Conservation (phyloP, 1,140 invertebrate species). For the Drosophila persimilis region DNA sequence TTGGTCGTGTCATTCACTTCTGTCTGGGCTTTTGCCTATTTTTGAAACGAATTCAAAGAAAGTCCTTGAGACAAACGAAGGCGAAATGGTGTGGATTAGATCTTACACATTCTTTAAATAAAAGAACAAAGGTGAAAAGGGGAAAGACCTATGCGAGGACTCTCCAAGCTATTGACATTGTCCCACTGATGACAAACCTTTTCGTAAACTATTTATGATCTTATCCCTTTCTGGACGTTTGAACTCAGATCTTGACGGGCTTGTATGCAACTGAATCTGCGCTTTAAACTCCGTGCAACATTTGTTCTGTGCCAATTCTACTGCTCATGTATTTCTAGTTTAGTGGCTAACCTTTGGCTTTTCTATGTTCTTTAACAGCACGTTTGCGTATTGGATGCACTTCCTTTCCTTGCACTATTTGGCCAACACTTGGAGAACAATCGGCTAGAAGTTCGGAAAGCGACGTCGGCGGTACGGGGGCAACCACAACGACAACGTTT, state of each 20-base stretch:
- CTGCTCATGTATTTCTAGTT: no score
- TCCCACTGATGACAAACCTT: not conserved
- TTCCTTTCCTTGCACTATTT: slow-evolving; percentile 1
- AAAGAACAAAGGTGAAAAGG: no score
- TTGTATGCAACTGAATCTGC: no score
- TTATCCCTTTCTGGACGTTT: not conserved
- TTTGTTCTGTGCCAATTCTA: no score
- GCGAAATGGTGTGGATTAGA: no score
- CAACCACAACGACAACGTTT: slow-evolving; percentile 53
- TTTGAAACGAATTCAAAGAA: no score
- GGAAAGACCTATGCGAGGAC: no score
- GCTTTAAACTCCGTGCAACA: no score
- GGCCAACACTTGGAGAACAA: slow-evolving; percentile 12
- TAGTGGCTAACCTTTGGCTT: not conserved
- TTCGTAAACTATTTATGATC: not conserved
- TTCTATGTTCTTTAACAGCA: not conserved
- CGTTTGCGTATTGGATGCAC: not conserved
- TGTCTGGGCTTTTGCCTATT: not conserved
- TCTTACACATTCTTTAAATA: no score
- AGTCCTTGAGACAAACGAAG: no score
- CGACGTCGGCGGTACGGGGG: slow-evolving; percentile 30
- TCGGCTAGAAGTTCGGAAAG: slow-evolving; percentile 7
- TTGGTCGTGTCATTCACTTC: slow-evolving; percentile 19
- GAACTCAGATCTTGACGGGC: no score
- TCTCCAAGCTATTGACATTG: no score